phyloP scores from a whole-genome alignment of 2,888 invertebrate species.

The Homarus gammarus region DNA sequence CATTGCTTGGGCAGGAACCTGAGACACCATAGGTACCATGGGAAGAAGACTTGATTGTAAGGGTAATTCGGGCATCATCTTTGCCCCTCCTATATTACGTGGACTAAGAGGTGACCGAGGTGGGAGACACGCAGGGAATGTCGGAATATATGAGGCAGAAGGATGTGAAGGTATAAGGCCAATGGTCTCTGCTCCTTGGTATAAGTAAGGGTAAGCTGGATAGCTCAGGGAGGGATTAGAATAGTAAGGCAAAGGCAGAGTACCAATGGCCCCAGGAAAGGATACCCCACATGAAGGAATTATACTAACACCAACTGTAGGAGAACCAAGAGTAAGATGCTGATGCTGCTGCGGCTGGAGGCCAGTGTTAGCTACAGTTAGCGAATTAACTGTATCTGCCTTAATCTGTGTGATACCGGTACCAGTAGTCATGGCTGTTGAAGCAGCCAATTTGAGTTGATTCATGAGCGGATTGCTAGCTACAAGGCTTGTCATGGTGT shows the following conservation, averaged over 20 bases:
- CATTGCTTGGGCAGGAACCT: constrained; percentile 50
- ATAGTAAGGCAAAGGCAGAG: constrained; percentile 62
- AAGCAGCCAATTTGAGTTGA: constrained; percentile 6
- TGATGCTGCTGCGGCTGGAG: constrained; percentile 58
- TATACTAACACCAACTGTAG: constrained; percentile 51
- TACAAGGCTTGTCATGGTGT: constrained; percentile 20
- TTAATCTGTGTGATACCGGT: constrained; percentile 22
- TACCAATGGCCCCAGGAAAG: constrained; percentile 46
- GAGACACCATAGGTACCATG: constrained; percentile 56
- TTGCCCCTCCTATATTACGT: constrained; percentile 55
- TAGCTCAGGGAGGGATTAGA: constrained; percentile 57
- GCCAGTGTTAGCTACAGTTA: constrained; percentile 22
- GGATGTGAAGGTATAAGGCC: constrained; percentile 51
- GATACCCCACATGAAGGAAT: constrained; percentile 59
- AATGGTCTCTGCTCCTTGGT: constrained; percentile 58
- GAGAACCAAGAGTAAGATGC: constrained; percentile 53
- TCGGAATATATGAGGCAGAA: constrained; percentile 47
- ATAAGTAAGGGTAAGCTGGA: constrained; percentile 63
- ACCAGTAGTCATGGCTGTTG: constrained; percentile 34
- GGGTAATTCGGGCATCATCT: constrained; percentile 48
- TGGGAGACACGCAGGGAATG: constrained; percentile 51
- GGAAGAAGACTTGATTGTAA: constrained; percentile 50
- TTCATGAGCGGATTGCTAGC: constrained; percentile 6
- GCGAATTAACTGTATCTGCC: constrained; percentile 27
- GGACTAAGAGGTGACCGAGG: constrained; percentile 58